These are phyloP conservation scores for Strongylocentrotus purpuratus DNA, from an alignment of 35 echinoderm and acorn worm species.

Conservation along the genomic window DNA sequence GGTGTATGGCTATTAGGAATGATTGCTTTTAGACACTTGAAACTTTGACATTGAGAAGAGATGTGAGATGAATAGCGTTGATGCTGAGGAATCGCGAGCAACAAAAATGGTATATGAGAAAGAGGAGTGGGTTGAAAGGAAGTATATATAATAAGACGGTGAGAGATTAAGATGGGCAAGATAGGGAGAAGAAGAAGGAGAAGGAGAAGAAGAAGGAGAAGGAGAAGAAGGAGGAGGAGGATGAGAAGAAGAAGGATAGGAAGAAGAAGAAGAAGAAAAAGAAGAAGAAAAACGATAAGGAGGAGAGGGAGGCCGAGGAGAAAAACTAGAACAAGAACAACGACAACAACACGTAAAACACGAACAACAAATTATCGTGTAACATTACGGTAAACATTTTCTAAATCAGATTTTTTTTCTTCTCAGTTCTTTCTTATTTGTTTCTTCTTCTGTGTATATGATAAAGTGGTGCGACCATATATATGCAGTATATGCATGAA, in stretches of 20 bases:
- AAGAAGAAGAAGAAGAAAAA: neutral
- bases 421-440: too few relatives aligned
- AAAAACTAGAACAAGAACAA: neutral
- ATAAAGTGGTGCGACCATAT: too few relatives aligned
- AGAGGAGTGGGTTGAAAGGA: neutral
- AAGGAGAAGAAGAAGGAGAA: neutral
- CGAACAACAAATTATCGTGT: too few relatives aligned
- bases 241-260: neutral
- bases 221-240: neutral
- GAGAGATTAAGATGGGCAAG: too few relatives aligned
- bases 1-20: neutral
- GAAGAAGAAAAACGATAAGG: neutral
- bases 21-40: neutral
- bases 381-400: too few relatives aligned
- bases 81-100: neutral
- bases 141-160: neutral
- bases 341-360: neutral
- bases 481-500: too few relatives aligned
- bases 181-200: neutral
- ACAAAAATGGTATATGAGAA: neutral
- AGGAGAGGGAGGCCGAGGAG: neutral
- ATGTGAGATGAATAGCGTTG: neutral
- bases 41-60: neutral
- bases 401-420: too few relatives aligned
- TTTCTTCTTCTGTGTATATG: too few relatives aligned